Percentiles rank a stretch among this genome's conserved stretches.
phyloP scores from a whole-genome alignment of 2,888 invertebrate species.

The Rhabditoides inermis region DNA sequence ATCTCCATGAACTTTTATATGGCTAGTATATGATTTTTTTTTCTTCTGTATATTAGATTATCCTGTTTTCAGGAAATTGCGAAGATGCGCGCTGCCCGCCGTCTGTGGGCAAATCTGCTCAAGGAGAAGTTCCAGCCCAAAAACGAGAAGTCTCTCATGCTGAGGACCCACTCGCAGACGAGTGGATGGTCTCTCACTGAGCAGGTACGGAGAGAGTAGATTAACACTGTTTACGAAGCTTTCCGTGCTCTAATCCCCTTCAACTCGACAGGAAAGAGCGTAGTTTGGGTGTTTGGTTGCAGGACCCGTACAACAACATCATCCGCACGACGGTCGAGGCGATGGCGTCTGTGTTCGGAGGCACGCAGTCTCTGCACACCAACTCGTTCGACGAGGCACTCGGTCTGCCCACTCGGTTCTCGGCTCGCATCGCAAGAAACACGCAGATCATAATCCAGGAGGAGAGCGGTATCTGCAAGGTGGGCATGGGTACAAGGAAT shows the following conservation, averaged over 20 bases:
- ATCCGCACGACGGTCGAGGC: slow-evolving; percentile 61
- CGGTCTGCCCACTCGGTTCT: slow-evolving; percentile 60
- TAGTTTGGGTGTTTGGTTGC: slow-evolving; percentile 20
- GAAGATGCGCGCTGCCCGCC: slow-evolving; percentile 61
- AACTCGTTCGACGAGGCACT: slow-evolving; percentile 61
- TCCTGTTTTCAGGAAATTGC: slow-evolving; percentile 64
- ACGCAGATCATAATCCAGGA: slow-evolving; percentile 63
- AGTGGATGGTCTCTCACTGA: slow-evolving; percentile 64
- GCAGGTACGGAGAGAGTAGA: slow-evolving; percentile 22
- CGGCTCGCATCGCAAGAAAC: slow-evolving; percentile 61
- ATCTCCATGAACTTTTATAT: slow-evolving; percentile 64
- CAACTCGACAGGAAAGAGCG: too few relatives aligned
- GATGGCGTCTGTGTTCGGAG: slow-evolving; percentile 63
- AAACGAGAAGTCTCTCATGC: slow-evolving; percentile 57
- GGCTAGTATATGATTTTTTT: slow-evolving; percentile 52
- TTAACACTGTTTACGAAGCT: too few relatives aligned
- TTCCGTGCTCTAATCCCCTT: too few relatives aligned
- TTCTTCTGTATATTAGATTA: background rate
- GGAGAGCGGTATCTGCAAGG: slow-evolving; percentile 61
- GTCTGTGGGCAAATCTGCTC: slow-evolving; percentile 60
- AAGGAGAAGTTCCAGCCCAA: slow-evolving; percentile 60
- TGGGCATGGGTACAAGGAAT: slow-evolving; percentile 20
- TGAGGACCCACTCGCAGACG: slow-evolving; percentile 61
- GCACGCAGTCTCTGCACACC: slow-evolving; percentile 62
- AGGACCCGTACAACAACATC: slow-evolving; percentile 63